A percentile compares a stretch with the other conserved stretches of the same genome.
phyloP scores from a whole-genome alignment of 1,140 invertebrate species.

The Drosophila nigromelanica region DNA sequence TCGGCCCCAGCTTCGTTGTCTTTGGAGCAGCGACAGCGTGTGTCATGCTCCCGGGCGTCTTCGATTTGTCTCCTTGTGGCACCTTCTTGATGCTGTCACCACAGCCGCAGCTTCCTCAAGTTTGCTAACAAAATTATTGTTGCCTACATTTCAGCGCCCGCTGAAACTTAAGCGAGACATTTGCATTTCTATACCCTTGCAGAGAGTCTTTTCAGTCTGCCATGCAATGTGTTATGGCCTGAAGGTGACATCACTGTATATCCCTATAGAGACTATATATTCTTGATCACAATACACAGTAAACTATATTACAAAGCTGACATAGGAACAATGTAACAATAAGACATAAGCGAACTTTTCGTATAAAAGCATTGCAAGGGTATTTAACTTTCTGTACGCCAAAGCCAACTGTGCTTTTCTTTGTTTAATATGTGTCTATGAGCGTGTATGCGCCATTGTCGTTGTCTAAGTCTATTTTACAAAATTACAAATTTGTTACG shows the following conservation, averaged over 20 bases:
- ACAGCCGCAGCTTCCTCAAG: conserved; percentile 43
- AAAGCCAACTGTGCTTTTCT: too few relatives aligned
- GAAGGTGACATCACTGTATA: too few relatives aligned
- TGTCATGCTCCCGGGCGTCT: conserved; percentile 31
- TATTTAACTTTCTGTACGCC: too few relatives aligned
- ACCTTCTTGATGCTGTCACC: conserved; percentile 12
- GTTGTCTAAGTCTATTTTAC: conserved; percentile 69
- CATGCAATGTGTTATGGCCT: too few relatives aligned
- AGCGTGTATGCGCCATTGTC: not conserved
- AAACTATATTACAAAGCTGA: too few relatives aligned
- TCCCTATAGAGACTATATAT: too few relatives aligned
- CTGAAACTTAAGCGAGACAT: conserved; percentile 8
- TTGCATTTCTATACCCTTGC: not conserved
- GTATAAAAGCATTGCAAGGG: too few relatives aligned
- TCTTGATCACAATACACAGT: too few relatives aligned
- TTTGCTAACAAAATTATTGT: conserved; percentile 69
- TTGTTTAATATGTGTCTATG: not conserved
- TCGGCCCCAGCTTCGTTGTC: conserved; percentile 3
- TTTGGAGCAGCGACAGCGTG: not conserved
- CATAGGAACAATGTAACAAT: too few relatives aligned
- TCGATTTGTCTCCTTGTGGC: conserved; percentile 55
- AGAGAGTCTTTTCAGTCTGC: too few relatives aligned
- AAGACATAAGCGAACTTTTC: too few relatives aligned
- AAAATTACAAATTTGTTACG: conserved; percentile 81
- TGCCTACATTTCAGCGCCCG: conserved; percentile 50